Conservation (phyloP, 92 coral and sea anemone genomes). For the Siderastrea radians region DNA sequence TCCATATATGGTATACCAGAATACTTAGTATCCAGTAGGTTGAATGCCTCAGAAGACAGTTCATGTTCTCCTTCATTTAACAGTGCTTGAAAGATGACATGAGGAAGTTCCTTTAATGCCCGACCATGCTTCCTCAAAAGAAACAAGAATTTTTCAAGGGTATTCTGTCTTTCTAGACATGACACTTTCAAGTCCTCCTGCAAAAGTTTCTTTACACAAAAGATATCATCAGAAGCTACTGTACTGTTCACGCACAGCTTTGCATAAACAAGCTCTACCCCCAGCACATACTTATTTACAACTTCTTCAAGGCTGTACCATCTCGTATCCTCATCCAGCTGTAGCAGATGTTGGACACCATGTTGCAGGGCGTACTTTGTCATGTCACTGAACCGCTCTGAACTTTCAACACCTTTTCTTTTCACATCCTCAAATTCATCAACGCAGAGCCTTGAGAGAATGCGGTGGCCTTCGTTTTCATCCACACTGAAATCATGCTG, state of each 20-base stretch:
- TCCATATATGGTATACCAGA: too few species aligned
- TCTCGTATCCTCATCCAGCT: too few species aligned
- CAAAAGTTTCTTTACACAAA: background rate
- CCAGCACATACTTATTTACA: background rate
- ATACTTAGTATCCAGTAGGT: too few species aligned
- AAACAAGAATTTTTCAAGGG: too few species aligned
- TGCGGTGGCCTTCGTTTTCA: constrained; percentile 42
- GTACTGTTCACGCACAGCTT: background rate
- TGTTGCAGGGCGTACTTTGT: constrained; percentile 8
- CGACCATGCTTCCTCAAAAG: too few species aligned
- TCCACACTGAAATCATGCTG: background rate
- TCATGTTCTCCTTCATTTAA: too few species aligned
- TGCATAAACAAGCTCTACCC: background rate
- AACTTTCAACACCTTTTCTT: background rate
- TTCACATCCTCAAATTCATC: constrained; percentile 19
- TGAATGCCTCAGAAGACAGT: too few species aligned
- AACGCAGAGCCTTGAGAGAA: constrained; percentile 37
- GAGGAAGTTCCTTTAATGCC: too few species aligned
- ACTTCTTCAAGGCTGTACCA: background rate
- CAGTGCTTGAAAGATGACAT: too few species aligned
- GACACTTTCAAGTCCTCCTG: too few species aligned
- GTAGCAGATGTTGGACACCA: too few species aligned
- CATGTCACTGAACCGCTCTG: background rate
- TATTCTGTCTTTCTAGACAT: too few species aligned
- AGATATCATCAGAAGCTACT: background rate